A percentile compares a stretch with the other conserved stretches of the same genome.
Evolutionary conservation across 2,797 vertebrate genomes (phyloP).

Genomic region (Schizothorax lantsangensis): DNA sequence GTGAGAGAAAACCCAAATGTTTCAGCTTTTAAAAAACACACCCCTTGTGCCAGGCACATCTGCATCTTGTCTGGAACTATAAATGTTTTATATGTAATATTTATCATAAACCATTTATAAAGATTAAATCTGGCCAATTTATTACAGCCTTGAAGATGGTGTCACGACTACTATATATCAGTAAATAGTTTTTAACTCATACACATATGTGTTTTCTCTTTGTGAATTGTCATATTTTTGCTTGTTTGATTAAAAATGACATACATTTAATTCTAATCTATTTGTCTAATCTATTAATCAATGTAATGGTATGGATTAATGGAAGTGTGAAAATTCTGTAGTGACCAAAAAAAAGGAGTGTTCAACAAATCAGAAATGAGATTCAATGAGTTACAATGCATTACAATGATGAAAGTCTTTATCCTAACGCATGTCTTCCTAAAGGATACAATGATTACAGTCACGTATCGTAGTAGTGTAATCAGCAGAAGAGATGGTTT

Average conservation of each 20-base stretch:
- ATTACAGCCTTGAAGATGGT: not conserved
- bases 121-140: not conserved
- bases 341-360: not conserved
- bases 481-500: constrained; percentile 48
- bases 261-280: not conserved
- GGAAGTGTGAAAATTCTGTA: not conserved
- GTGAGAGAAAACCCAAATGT: not conserved
- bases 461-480: constrained; percentile 50
- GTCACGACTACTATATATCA: not conserved
- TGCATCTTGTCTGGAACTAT: not conserved
- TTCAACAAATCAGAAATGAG: not conserved
- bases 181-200: not conserved
- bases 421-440: constrained; percentile 1
- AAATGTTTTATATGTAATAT: not conserved
- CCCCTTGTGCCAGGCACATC: not conserved
- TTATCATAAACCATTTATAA: not conserved
- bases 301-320: not conserved
- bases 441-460: constrained; percentile 42
- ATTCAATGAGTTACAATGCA: not conserved
- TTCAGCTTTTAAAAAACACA: not conserved
- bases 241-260: not conserved
- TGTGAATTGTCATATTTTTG: not conserved
- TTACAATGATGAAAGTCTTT: not conserved
- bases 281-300: not conserved
- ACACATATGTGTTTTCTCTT: not conserved